Evolutionary conservation across 2,888 invertebrate genomes (phyloP), one percentile per base, ranked within the genome.

Genomic region (Chalcis sispes): DNA sequence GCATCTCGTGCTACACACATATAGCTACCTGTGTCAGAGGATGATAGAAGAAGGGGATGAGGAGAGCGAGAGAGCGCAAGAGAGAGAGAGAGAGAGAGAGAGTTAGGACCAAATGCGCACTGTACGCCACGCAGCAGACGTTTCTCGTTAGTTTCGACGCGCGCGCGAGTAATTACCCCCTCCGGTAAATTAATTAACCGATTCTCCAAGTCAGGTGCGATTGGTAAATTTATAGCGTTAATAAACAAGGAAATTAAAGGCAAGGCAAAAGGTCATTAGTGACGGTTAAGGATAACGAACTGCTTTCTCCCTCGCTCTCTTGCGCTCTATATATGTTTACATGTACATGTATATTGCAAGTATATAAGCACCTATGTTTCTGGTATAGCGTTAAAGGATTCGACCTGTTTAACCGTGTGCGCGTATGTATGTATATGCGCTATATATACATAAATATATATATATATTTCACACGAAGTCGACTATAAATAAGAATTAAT

Each of bases 401-500:
- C 73, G 75, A 42, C 69, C 66, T 50, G 69, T 72, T 79, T 75
- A 66, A 75, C 69, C 15, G 18, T 29, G n/a, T n/a, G n/a, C n/a
- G n/a, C n/a, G n/a, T n/a, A n/a, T n/a, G n/a, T n/a, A n/a, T n/a
- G n/a, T n/a, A n/a, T n/a, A n/a, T n/a, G n/a, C n/a, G n/a, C n/a
- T n/a, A n/a, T n/a, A n/a, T n/a, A n/a, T n/a, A n/a, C n/a, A n/a
- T n/a, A n/a, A n/a, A n/a, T n/a, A n/a, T n/a, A n/a, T n/a, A n/a
- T n/a, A n/a, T n/a, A n/a, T n/a, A n/a, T n/a, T n/a, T n/a, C n/a
- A n/a, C n/a, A 13, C 74, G 29, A 56, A 56, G 52, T 25, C 73
- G 79, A 75, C 20, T 50, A 81, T 80, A 82, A 81, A 81, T 80
- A 82, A 82, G 80, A 81, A 80, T 79, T 81, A 82, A 81, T 80